A percentile compares a stretch with the other conserved stretches of the same genome.
Evolutionary conservation across 2,797 vertebrate species (phyloP).

Genomic region (Pantherophis alleghaniensis): DNA sequence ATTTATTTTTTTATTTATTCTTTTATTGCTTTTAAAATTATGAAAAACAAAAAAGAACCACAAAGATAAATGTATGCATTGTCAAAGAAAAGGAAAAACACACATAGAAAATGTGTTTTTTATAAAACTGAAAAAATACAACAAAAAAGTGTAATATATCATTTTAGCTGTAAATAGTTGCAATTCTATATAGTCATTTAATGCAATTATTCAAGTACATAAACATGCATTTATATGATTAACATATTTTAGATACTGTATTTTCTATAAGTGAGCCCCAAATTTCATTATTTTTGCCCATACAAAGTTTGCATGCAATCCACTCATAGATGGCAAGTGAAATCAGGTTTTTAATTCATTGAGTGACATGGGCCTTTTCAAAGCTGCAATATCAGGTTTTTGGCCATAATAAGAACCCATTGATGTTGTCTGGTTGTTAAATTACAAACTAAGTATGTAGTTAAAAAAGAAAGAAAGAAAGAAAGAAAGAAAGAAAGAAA

Average conservation of each 20-base stretch:
- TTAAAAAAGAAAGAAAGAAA: not conserved
- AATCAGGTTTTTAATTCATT: not conserved
- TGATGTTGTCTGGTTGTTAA: not conserved
- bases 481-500: no score
- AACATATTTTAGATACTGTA: not conserved
- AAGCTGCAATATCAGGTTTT: not conserved
- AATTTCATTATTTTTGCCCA: not conserved
- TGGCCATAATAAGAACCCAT: not conserved
- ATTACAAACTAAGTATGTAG: not conserved
- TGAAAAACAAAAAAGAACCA: not conserved
- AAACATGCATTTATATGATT: not conserved
- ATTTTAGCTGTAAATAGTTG: not conserved
- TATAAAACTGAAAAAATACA: not conserved
- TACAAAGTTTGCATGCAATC: not conserved
- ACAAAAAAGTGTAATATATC: not conserved
- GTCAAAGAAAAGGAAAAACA: not conserved
- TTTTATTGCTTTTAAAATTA: not conserved
- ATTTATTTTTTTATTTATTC: not conserved
- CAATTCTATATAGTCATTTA: not conserved
- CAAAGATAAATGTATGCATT: not conserved
- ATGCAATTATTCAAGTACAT: not conserved
- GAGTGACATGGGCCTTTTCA: not conserved
- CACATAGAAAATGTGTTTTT: not conserved
- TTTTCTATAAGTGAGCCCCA: not conserved
- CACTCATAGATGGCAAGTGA: not conserved